Conservation (phyloP, 2,888 invertebrate genomes). For the Meiosimyza platycephala region DNA sequence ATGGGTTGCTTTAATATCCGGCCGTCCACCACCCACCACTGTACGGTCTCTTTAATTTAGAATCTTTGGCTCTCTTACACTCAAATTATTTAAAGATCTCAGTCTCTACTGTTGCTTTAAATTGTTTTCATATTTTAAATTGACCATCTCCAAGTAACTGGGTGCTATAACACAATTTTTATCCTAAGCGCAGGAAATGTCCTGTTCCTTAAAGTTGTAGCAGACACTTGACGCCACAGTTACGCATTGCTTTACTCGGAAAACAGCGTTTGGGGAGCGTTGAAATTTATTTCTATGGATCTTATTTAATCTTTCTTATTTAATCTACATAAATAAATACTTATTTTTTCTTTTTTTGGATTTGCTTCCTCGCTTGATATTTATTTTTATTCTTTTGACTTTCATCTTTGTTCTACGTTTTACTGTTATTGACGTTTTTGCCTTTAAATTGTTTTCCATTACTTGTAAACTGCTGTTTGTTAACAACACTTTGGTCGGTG, state of each 20-base stretch:
- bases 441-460: constrained; percentile 5
- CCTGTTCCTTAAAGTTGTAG: constrained; percentile 2
- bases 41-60: neutral
- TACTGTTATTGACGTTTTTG: constrained; percentile 9
- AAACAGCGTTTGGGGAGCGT: neutral
- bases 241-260: neutral
- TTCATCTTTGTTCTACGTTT: neutral
- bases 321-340: neutral
- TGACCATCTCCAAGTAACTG: neutral
- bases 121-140: neutral
- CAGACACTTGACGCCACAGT: constrained; percentile 23
- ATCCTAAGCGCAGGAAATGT: neutral
- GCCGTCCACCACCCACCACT: neutral
- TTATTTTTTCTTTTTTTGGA: neutral
- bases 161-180: neutral
- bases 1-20: neutral
- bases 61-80: neutral
- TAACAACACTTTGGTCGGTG: no score
- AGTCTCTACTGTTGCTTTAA: neutral
- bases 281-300: neutral
- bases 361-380: neutral
- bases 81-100: constrained; percentile 5
- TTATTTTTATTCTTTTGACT: neutral
- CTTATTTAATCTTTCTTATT: neutral
- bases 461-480: constrained; percentile 2